phyloP scores from a whole-genome alignment of 2,888 invertebrate genomes.

The Orthonychiurus folsomi region DNA sequence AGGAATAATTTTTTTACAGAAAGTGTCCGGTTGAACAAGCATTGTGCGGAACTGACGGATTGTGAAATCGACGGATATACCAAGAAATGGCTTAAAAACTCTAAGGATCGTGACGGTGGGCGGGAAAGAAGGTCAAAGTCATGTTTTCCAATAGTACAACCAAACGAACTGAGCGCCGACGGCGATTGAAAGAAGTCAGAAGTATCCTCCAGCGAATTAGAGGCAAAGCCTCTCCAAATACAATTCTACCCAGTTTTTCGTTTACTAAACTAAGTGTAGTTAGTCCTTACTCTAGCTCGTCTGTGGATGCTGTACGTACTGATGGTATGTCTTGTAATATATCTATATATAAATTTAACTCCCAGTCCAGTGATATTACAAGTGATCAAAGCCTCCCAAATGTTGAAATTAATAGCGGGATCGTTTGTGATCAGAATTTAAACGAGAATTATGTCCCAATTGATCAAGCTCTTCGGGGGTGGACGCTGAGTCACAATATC shows the following conservation, averaged over 20 bases:
- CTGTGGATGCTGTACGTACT: no score
- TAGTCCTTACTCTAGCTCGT: no score
- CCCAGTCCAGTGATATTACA: no score
- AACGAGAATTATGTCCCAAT: no score
- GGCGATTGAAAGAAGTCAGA: background rate
- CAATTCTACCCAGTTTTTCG: no score
- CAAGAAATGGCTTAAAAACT: conserved; percentile 2
- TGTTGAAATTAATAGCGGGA: no score
- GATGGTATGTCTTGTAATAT: no score
- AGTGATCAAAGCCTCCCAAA: no score
- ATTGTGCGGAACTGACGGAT: background rate
- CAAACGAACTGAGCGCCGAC: background rate
- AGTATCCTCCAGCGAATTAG: background rate
- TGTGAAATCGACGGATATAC: background rate
- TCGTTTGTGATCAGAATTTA: no score
- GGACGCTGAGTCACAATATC: conserved; percentile 20
- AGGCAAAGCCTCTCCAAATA: no score
- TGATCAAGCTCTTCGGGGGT: background rate
- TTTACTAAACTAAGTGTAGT: no score
- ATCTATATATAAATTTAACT: no score
- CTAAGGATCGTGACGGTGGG: background rate
- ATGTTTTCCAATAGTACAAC: background rate
- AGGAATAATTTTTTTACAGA: background rate
- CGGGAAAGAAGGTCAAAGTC: background rate
- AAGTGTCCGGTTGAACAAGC: background rate